Evolutionary conservation across 2,797 vertebrate species (phyloP), one percentile per base, ranked within the genome.

Genomic region (Hoplostethus atlanticus): DNA sequence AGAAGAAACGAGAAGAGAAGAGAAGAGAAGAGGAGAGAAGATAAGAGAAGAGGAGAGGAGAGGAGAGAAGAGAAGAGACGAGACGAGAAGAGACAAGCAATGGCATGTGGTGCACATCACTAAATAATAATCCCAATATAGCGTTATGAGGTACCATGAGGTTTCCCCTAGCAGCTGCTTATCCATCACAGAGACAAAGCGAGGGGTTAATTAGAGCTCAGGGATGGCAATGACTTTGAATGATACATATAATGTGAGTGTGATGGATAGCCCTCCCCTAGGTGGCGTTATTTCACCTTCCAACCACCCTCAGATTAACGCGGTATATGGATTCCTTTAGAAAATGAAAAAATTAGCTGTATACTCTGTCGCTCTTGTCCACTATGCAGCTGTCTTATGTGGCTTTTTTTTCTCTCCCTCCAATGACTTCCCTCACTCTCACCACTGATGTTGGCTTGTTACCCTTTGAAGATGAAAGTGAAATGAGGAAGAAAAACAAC

Each of bases 101-200:
- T 54, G 42, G 11, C 30, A 36, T 2, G n/a, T 28, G 0, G 25
- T 50, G 17, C 2, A 6, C 42, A 54, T 71, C 63, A 75, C 62
- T 73, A 64, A 73, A 83, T 53, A 64, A 74, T 61, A 71, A 73
- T 48, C 42, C 62, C 58, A 60, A 21, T 31, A 36, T 3, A 42
- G 58, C 28, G 28, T 69, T 54, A 71, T 56, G 64, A 67, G 67
- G 44, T 68, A 63, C 58, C 30, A 30, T 38, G 64, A 77, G 56
- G 36, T 51, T 44, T 65, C 64, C 55, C 58, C 3, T 12, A 38
- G 74, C 67, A 57, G 76, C 71, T 77, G 71, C 71, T 56, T 25
- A 77, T 82, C 81, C 77, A 86, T 84, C 88, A 84, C 0, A 4
- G 6, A 84, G 65, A 81, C 30, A 61, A 68, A 72, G 66, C 5